Base-by-base conservation (phyloP, 1,140 invertebrate genomes). In the Drosophila quadrilineata region DNA sequence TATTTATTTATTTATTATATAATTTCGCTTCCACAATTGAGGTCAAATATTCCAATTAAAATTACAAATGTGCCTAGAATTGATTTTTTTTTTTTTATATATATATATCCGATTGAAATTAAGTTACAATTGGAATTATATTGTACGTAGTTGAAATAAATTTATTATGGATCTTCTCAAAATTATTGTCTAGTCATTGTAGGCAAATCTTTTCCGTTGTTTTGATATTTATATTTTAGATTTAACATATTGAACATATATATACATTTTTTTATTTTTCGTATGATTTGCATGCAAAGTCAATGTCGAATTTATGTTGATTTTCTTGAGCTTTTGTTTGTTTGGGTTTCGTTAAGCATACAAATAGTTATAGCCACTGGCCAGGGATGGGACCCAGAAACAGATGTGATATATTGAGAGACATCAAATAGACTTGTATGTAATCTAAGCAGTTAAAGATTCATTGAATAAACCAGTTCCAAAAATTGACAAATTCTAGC, bases 201-300 rank as follows among this genome's bases (percentile, higher is more conserved):
- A 10, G 16, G 19, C 26, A 46, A 16, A 17, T 17, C 1, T 36
- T 43, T 41, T 58, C 35, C 10, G 53, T 19, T 6, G 52, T 26
- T 28, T 29, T 14, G 2, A 35, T 16, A 5, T 21, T 17, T 35
- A 24, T 36, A 12, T 22, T 12, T n/a, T 19, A 14, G 8, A 38
- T 48, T 64, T 64, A 64, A 38, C 60, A 64, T 45, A 48, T 12
- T 57, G 28, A 49, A 49, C 46, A 41, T 41, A 50, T 65, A 33
- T 49, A 31, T 12, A n/a, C 24, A 33, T n/a, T n/a, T n/a, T n/a
- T n/a, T n/a, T n/a, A n/a, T n/a, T n/a, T n/a, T n/a, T n/a, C n/a
- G n/a, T n/a, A n/a, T n/a, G 53, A 26, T 58, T 49, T 19, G 53
- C 26, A 49, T 35, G 43, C 45, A 58, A 49, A 49, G 53, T 49